These are phyloP conservation scores for Bombus sibiricus DNA, from an alignment of 1,140 invertebrate species.

Conservation along the genomic window DNA sequence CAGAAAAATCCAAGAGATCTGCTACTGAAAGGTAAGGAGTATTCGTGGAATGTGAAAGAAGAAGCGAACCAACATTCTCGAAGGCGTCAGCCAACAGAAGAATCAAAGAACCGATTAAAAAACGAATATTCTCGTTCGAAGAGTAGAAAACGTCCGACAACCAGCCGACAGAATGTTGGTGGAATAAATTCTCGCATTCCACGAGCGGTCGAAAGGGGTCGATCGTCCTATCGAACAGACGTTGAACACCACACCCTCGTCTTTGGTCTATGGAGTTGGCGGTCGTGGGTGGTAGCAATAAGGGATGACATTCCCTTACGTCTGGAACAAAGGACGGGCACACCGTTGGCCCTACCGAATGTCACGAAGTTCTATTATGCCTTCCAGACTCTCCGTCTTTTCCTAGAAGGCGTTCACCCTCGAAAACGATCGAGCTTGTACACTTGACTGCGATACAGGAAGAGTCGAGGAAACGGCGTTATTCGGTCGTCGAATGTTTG, in stretches of 20 bases:
- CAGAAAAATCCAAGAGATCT: no score
- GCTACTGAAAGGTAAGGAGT: no score
- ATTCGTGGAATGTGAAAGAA: neutral
- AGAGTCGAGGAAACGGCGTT: neutral
- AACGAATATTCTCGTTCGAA: conserved; percentile 37
- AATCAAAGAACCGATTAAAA: neutral
- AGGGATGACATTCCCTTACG: conserved; percentile 69
- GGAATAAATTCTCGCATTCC: conserved; percentile 70
- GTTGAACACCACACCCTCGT: conserved; percentile 36
- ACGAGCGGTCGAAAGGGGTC: conserved; percentile 23
- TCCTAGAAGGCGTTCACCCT: neutral
- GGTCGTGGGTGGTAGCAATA: conserved; percentile 57
- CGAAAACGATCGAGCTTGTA: conserved; percentile 8
- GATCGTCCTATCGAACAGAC: conserved; percentile 61
- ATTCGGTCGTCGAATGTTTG: neutral
- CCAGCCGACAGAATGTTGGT: conserved; percentile 52
- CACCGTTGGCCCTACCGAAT: conserved; percentile 35
- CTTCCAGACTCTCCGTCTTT: conserved; percentile 37
- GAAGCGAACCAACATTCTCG: neutral
- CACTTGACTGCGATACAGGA: neutral
- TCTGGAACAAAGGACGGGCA: conserved; percentile 61
- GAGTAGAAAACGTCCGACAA: conserved; percentile 53
- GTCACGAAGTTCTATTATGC: conserved; percentile 67
- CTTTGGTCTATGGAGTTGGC: conserved; percentile 9
- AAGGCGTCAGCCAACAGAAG: neutral